These are phyloP conservation scores for Protobothrops mucrosquamatus DNA, from an alignment of 2,113 vertebrate species.

Conservation along the genomic window DNA sequence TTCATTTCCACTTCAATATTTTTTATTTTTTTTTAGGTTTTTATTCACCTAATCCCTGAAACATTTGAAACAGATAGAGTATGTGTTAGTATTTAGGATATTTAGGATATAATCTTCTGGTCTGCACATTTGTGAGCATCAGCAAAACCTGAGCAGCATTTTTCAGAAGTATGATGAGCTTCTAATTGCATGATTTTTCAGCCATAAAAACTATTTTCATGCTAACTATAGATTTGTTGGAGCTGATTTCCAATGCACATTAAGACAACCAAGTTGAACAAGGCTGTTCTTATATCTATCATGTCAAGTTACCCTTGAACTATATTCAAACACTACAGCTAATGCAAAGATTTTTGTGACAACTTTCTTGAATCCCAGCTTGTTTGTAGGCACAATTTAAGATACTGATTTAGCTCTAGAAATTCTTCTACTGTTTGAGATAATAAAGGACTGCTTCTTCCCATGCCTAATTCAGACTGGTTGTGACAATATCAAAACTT, in stretches of 20 bases:
- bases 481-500: background rate
- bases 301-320: background rate
- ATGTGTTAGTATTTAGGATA: background rate
- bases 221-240: background rate
- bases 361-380: background rate
- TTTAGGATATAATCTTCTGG: background rate
- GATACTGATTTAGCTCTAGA: background rate
- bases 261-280: background rate
- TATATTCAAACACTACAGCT: background rate
- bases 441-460: background rate
- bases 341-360: background rate
- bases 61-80: background rate
- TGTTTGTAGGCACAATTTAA: background rate
- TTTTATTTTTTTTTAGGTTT: background rate
- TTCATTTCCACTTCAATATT: background rate
- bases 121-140: background rate
- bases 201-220: background rate
- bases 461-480: background rate
- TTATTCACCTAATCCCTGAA: background rate
- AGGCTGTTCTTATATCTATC: background rate
- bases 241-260: background rate
- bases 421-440: background rate
- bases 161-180: background rate
- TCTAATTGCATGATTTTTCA: background rate
- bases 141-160: background rate